phyloP scores from a whole-genome alignment of 2,888 invertebrate genomes.

The Hydropsyche betteni region DNA sequence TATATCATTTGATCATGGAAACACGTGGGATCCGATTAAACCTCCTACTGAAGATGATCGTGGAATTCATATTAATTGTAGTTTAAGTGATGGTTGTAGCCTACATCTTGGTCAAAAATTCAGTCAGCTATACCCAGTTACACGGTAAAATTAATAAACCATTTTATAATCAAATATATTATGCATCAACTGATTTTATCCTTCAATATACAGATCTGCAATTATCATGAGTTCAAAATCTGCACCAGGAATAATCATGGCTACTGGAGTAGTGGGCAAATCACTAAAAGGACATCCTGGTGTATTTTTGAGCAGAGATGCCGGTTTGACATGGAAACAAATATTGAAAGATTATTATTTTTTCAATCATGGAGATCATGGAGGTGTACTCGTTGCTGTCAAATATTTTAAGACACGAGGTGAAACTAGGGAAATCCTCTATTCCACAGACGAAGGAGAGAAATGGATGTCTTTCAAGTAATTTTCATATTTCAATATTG shows the following conservation, averaged over 20 bases:
- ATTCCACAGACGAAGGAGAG: conserved; percentile 87
- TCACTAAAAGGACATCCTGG: conserved; percentile 83
- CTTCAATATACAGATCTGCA: conserved; percentile 66
- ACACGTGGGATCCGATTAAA: conserved; percentile 79
- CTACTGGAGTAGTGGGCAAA: conserved; percentile 82
- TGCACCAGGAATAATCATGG: conserved; percentile 88
- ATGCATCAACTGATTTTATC: not conserved
- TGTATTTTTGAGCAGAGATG: conserved; percentile 83
- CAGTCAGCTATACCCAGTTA: conserved; percentile 82
- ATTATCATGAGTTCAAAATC: conserved; percentile 87
- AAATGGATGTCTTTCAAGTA: conserved; percentile 76
- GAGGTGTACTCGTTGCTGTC: conserved; percentile 86
- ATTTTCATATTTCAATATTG: conserved; percentile 47
- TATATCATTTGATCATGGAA: conserved; percentile 89
- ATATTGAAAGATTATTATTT: conserved; percentile 83
- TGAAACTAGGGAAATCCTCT: conserved; percentile 81
- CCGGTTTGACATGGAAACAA: conserved; percentile 84
- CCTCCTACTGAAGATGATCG: conserved; percentile 76
- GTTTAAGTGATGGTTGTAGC: conserved; percentile 75
- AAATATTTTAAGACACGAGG: conserved; percentile 80
- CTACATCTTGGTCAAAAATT: conserved; percentile 89
- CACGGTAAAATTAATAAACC: conserved; percentile 60
- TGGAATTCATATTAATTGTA: conserved; percentile 74
- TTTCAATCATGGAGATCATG: conserved; percentile 91
- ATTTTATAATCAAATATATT: too few species aligned